Base-by-base conservation (phyloP, 64 coral and sea anemone species). In the Stylophora pistillata region DNA sequence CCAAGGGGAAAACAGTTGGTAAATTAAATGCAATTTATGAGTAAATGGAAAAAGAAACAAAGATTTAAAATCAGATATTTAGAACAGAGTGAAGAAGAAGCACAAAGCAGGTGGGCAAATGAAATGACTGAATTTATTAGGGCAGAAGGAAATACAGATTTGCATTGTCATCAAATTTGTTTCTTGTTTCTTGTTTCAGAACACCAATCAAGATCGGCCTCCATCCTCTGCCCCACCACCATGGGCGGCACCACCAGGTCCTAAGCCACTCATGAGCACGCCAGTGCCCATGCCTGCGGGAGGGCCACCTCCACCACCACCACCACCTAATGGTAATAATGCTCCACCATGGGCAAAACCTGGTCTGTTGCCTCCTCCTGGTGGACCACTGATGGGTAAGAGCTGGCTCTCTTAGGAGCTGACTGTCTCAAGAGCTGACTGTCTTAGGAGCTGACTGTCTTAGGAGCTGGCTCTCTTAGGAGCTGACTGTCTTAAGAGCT, bases 281-380 rank as follows among this genome's bases (percentile, higher is more conserved):
- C 89, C 89, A 76, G 89, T 91, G 31, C 72, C 79, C 30, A 64
- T 82, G 23, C 89, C 89, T 29, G 62, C 47, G 14, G 78, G 69
- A 68, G 74, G 82, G 3, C 70, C 66, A 20, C 89, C 89, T 18
- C 89, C 89, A 23, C 78, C 71, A 55, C 74, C 89, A 16, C 58
- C 79, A 55, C 74, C 89, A 16, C 58, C 79, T n/a, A 91, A 91
- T 62, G 74, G 71, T 30, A 78, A 80, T 34, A 58, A 30, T 33
- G 89, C 79, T 20, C 79, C 89, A 86, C 89, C 89, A 86, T 91
- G 89, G 89, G 82, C 69, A 60, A 91, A 91, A 61, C 81, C 69
- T 55, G 89, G 89, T 17, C 79, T 91, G 10, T 56, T 91, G 14
- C 89, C 72, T 3, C 80, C 80, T 69, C 80, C 80, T 27, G 80